Evolutionary conservation across 2,113 vertebrate genomes (phyloP), one percentile per base, ranked within the genome.

Genomic region (Tetrax tetrax): DNA sequence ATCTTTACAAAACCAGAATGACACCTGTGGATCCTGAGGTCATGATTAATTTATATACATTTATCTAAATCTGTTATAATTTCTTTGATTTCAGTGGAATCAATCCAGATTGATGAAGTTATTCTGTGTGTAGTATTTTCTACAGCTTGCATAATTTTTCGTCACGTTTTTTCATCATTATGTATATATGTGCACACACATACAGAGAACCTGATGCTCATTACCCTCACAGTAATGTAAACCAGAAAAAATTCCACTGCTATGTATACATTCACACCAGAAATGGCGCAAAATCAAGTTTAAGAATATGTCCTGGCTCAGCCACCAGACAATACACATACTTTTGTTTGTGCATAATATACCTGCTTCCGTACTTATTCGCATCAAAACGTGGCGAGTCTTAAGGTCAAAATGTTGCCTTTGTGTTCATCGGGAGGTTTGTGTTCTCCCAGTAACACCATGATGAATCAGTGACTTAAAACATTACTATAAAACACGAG

Each of bases 121-220:
- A 43, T 47, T 90, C 51, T 50, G 12, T 4, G 2, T 13, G 27
- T 10, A 38, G 19, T 13, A 37, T 71, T 75, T 91, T 65, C 87
- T 60, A 60, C 27, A 56, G 16, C 17, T 87, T 35, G 56, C 14
- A 22, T 3, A 13, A 5, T 6, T 37, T 93, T 85, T 45, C n/a
- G 31, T n/a, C 4, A 19, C 23, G 10, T 25, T 38, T 76, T 77
- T 59, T 61, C 56, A 9, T 74, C 45, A 17, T 31, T 51, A 16
- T 13, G 38, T 16, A 6, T 6, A 7, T 25, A 21, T 2, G 23
- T 2, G 23, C 43, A 12, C 2, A 17, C 22, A 11, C 2, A 0
- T 22, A 25, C 17, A 56, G 47, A 88, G 24, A 68, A 43, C 54
- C 38, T 65, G 12, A n/a, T 0, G 4, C 28, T 63, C 23, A 29